Evolutionary conservation across 2,113 vertebrate species (phyloP).

Genomic region (Neotoma lepida): DNA sequence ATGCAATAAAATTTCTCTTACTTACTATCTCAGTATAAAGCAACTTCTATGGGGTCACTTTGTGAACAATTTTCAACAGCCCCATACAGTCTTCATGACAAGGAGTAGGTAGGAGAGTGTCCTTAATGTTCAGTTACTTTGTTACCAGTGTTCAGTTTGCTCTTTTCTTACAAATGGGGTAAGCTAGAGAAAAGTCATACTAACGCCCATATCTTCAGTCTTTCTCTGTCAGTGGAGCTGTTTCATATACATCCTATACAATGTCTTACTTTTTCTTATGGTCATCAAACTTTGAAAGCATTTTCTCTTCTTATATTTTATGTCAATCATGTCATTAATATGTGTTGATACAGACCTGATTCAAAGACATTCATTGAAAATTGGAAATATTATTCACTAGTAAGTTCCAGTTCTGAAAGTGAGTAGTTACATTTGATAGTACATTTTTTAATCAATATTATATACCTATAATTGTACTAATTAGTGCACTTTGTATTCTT

Average conservation of each 20-base stretch:
- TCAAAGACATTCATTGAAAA: slow-evolving; percentile 11
- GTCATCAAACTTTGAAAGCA: neutral
- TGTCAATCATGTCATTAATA: neutral
- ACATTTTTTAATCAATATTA: slow-evolving; percentile 18
- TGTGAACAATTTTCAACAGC: neutral
- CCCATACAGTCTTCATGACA: neutral
- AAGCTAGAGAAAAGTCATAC: neutral
- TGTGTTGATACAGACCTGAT: neutral
- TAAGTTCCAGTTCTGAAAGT: neutral
- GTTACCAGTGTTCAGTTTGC: neutral
- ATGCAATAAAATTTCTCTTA: neutral
- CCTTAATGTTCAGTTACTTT: neutral
- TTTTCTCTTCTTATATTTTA: neutral
- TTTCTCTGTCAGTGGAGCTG: neutral
- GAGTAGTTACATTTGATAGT: neutral
- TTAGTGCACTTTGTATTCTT: neutral
- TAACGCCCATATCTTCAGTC: neutral
- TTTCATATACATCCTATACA: too few relatives aligned
- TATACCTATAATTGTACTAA: neutral
- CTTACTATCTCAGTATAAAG: neutral
- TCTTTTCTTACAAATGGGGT: neutral
- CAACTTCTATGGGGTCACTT: neutral
- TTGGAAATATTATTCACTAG: neutral
- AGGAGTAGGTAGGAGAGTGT: neutral
- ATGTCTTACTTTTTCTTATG: neutral